Evolutionary conservation across 2,113 vertebrate genomes (phyloP).

Genomic region (Oreocharis arfaki): DNA sequence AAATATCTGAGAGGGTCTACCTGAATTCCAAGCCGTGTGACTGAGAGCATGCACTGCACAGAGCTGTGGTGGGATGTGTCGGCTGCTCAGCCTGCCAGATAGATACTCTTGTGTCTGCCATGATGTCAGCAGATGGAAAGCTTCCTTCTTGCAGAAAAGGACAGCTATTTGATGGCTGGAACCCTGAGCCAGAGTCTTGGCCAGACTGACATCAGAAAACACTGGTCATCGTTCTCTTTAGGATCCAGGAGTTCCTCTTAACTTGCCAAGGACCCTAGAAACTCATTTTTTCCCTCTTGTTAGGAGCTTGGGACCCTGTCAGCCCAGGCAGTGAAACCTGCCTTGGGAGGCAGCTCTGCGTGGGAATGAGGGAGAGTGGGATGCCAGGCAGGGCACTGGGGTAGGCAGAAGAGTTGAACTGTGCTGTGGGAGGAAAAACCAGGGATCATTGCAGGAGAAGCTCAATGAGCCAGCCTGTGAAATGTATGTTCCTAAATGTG

Average conservation of each 20-base stretch:
- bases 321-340: neutral
- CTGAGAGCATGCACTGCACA: neutral
- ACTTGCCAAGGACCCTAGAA: neutral
- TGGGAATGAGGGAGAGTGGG: neutral
- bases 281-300: neutral
- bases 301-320: neutral
- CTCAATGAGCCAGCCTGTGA: neutral
- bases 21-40: neutral
- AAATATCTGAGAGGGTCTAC: neutral
- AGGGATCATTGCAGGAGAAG: neutral
- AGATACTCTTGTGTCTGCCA: neutral
- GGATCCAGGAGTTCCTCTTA: neutral
- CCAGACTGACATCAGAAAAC: neutral
- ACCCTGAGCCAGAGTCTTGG: neutral
- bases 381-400: neutral
- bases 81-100: neutral
- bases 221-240: fast-evolving
- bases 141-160: neutral
- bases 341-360: neutral
- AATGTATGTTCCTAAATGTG: neutral
- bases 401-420: neutral
- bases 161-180: neutral
- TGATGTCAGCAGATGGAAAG: neutral
- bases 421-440: neutral
- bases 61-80: neutral